Conservation (phyloP, 2,797 vertebrate genomes). For the Melopsittacus undulatus region DNA sequence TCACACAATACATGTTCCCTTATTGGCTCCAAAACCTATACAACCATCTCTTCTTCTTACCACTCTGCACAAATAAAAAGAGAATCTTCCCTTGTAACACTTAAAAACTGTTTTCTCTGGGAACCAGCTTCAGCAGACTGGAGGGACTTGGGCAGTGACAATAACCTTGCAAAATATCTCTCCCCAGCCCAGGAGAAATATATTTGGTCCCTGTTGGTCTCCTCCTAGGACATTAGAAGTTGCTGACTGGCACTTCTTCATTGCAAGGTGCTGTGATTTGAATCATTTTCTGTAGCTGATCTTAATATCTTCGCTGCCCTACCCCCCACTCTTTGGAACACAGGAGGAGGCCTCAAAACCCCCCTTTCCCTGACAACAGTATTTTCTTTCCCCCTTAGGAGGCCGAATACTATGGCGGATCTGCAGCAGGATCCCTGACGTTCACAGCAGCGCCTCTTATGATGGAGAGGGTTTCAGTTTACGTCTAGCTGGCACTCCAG, state of each 20-base stretch:
- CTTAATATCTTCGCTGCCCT: rapidly evolving
- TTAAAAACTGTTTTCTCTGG: neutral
- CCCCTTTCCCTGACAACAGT: neutral
- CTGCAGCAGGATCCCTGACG: neutral
- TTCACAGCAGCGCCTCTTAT: neutral
- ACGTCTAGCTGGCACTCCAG: neutral
- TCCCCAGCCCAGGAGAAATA: rapidly evolving
- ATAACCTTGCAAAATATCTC: neutral
- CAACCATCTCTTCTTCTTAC: neutral
- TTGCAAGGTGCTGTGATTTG: neutral
- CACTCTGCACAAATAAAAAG: neutral
- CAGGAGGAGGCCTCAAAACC: neutral
- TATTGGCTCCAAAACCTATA: neutral
- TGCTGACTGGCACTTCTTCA: neutral
- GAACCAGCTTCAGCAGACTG: neutral
- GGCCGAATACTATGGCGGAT: rapidly evolving
- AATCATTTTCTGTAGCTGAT: neutral
- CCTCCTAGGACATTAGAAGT: neutral
- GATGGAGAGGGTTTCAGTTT: neutral
- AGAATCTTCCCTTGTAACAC: neutral
- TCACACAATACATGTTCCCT: neutral
- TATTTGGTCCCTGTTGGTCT: rapidly evolving
- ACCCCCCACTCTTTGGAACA: rapidly evolving
- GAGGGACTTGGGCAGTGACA: neutral
- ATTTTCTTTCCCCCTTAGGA: neutral